Evolutionary conservation across 2,113 vertebrate species (phyloP).

Genomic region (Heterotis niloticus): DNA sequence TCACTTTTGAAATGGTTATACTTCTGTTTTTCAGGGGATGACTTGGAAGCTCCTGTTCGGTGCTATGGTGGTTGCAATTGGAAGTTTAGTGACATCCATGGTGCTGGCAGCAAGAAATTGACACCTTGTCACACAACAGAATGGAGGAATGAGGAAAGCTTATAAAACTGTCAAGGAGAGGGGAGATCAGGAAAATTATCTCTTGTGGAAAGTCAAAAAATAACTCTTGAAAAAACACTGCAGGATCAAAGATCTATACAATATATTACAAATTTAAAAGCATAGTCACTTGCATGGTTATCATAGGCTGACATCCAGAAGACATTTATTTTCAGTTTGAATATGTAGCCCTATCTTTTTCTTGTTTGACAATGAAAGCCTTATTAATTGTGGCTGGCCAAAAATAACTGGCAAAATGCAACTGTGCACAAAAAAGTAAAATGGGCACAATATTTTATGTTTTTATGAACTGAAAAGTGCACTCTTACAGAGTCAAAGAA

Average conservation of each 20-base stretch:
- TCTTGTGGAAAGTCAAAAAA: background rate
- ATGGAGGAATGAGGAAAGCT: background rate
- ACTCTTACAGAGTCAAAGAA: no score
- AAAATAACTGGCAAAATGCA: no score
- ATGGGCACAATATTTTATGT: no score
- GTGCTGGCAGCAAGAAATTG: conserved; percentile 64
- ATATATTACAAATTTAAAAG: background rate
- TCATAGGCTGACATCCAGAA: background rate
- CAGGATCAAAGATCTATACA: background rate
- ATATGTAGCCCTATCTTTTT: no score
- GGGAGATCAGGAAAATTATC: background rate
- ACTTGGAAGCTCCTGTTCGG: conserved; percentile 68
- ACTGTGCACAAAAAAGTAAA: no score
- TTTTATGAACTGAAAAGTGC: no score
- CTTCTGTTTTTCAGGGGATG: conserved; percentile 57
- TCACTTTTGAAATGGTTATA: conserved; percentile 20
- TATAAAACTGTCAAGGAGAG: background rate
- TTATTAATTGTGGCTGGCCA: no score
- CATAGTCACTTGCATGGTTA: background rate
- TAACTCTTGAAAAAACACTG: background rate
- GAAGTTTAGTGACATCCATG: conserved; percentile 65
- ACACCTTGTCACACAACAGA: conserved; percentile 25
- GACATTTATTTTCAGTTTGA: background rate
- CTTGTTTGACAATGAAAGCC: no score
- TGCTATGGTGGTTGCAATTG: conserved; percentile 65